Evolutionary conservation across 2,797 vertebrate species (phyloP), one percentile per base, ranked within the genome.

Genomic region (Silurus aristotelis): DNA sequence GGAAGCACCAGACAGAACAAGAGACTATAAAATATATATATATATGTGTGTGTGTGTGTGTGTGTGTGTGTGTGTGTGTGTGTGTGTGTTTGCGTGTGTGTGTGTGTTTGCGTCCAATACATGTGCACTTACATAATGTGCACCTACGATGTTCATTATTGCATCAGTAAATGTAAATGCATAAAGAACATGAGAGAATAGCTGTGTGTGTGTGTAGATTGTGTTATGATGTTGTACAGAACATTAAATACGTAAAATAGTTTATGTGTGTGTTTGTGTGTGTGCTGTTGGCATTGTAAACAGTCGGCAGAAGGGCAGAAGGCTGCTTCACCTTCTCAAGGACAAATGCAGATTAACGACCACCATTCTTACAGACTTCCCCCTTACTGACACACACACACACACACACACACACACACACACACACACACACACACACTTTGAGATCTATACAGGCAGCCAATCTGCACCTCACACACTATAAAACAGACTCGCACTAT

Each of bases 341-440:
- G 91, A 91, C 91, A 90, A 92, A 92, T 82, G 68, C 83, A 90
- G 87, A 91, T 91, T 91, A 91, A 92, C 68, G 66, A 86, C 85
- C 85, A 71, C 70, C 55, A 20, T 81, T 67, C 63, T 72, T 56
- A 66, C 66, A 68, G 80, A 60, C 55, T 76, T 76, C 83, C 56
- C 78, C 82, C 79, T 79, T 70, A 82, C 43, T 60, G 63, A 63
- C 72, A 67, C 84, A 63, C 64, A 60, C 83, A 56, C 81, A 58
- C 67, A 71, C 67, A 46, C 66, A 83, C 85, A 56, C 79, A 68
- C 78, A 43, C 67, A 64, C 58, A 31, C 64, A 76, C 71, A 68
- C 52, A 83, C 27, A 67, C 64, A 67, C 66, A 68, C 19, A 70
- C 67, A 70, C 31, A 70, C 14, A 31, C 31, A 31, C 31, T 2